These are phyloP conservation scores for Aurelia sp. DNA, from an alignment of 30 jellyfish, hydroid and myxozoan species.

Conservation along the genomic window DNA sequence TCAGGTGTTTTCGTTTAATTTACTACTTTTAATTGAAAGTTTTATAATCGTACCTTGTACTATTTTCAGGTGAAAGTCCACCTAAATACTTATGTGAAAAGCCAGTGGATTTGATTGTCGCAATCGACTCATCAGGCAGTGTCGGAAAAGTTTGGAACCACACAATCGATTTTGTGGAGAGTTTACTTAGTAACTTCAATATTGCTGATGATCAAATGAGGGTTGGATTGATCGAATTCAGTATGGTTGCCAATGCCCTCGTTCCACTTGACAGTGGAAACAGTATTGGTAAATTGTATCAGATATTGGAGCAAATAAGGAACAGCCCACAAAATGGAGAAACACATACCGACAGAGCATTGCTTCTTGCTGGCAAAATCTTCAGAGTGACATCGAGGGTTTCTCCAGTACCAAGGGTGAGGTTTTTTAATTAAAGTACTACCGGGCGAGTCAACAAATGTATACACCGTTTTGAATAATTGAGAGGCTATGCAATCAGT, in stretches of 20 bases:
- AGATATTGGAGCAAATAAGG: slow-evolving; percentile 73
- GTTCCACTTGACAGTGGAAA: slow-evolving; percentile 77
- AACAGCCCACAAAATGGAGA: slow-evolving; percentile 94
- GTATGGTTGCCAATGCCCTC: slow-evolving; percentile 87
- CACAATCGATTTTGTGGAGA: slow-evolving; percentile 77
- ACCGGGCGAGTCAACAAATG: no score
- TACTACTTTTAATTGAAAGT: no score
- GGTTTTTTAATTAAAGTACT: not conserved
- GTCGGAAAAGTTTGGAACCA: slow-evolving; percentile 61
- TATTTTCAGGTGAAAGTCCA: no score
- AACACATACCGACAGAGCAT: slow-evolving; percentile 84
- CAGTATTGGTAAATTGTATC: slow-evolving; percentile 68
- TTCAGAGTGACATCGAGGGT: slow-evolving; percentile 78
- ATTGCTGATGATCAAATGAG: slow-evolving; percentile 71
- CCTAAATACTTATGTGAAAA: slow-evolving; percentile 26
- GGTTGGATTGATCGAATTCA: slow-evolving; percentile 88
- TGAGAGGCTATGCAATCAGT: no score
- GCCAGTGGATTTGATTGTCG: slow-evolving; percentile 75
- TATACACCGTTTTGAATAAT: no score
- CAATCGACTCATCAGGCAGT: slow-evolving; percentile 94
- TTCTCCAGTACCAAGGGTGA: slow-evolving; percentile 62
- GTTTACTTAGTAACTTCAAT: slow-evolving; percentile 65
- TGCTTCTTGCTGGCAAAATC: slow-evolving; percentile 72
- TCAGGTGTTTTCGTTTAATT: no score
- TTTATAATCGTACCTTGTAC: no score